Evolutionary conservation across 2,888 invertebrate genomes (phyloP).

Genomic region (Acanthosepion esculentum): DNA sequence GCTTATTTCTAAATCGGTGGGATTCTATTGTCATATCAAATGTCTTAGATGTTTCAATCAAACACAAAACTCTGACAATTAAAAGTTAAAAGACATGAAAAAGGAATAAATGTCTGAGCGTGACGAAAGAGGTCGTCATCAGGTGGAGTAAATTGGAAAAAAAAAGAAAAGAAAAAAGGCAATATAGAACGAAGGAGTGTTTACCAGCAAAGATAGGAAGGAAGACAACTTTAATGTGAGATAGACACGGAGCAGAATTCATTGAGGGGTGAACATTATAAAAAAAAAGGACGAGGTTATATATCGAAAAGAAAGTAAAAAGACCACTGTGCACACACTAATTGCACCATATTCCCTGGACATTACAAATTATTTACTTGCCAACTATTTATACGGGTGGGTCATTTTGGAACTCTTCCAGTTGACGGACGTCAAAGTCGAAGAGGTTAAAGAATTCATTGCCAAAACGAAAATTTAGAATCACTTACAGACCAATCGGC

Average conservation of each 20-base stretch:
- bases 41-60: neutral
- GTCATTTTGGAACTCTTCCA: neutral
- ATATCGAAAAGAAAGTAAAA: neutral
- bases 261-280: no score
- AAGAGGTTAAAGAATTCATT: conserved; percentile 5
- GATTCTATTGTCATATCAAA: neutral
- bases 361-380: conserved; percentile 22
- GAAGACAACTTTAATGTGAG: neutral
- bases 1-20: neutral
- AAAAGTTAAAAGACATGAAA: neutral
- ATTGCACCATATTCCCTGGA: neutral
- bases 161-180: neutral
- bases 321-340: neutral
- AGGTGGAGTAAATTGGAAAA: no score
- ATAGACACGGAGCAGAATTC: neutral
- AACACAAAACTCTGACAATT: neutral
- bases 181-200: no score
- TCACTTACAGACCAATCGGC: conserved; percentile 33
- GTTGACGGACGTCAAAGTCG: conserved; percentile 1
- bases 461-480: conserved; percentile 22
- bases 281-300: neutral
- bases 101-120: no score
- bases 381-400: neutral
- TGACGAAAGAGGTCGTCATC: no score
- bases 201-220: neutral